Evolutionary conservation across 2,888 invertebrate genomes (phyloP), one percentile per base, ranked within the genome.

Genomic region (Eupithecia subumbrata): DNA sequence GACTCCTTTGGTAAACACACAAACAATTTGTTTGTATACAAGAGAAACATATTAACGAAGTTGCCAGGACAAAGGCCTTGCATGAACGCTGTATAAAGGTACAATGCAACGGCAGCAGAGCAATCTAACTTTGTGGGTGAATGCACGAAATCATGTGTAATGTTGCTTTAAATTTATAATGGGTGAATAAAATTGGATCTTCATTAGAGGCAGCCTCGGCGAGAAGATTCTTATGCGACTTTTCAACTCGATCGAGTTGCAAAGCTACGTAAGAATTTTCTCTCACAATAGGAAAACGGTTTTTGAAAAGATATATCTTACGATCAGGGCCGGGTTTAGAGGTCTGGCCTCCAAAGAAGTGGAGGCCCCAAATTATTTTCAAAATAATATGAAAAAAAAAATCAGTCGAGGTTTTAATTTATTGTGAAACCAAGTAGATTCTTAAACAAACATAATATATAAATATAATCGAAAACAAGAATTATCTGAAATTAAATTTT

Each of bases 91-190:
- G 75, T 43, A 45, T 64, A 52, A 69, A 56, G 56, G 71, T 60
- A 68, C 69, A 69, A 72, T 69, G 48, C 70, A 64, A 34, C 9
- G 34, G 16, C 30, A 16, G 69, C 34, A 63, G 34, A 69, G n/a
- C 72, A 76, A 76, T 76, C 56, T 76, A 76, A 76, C 76, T 76
- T 76, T 72, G 16, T 52, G 69, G 40, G 69, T 18, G 66, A 72
- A 69, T 72, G 60, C 40, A 43, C 40, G 48, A 70, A 72, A 66
- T 70, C 52, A 66, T 45, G 75, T 76, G 52, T 68, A 48, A 75
- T 75, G 71, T 68, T 71, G 30, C 56, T 45, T 22, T 30, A 52
- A 71, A 71, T 37, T 75, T 74, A 70, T 67, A 64, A 45, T 30
- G 43, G 63, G 30, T 2, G n/a, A 60, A 60, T 60, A 25, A 25